Evolutionary conservation across 2,888 invertebrate species (phyloP).

Genomic region (Orthosia incerta): DNA sequence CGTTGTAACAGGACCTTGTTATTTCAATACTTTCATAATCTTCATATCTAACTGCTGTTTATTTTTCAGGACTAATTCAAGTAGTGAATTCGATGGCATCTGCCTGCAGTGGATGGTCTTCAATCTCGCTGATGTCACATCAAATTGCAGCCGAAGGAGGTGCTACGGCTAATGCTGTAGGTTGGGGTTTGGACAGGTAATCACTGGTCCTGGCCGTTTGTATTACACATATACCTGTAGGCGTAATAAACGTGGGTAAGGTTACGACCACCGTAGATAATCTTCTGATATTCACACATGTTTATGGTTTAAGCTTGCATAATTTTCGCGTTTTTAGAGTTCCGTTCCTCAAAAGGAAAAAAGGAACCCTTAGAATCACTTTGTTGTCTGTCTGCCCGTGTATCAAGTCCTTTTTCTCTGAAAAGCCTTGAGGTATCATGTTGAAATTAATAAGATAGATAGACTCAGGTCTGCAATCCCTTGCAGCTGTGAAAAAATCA

Average conservation of each 20-base stretch:
- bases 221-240: not conserved
- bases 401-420: too few species aligned
- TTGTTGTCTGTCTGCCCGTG: too few species aligned
- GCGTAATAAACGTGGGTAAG: not conserved
- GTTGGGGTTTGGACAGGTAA: slow-evolving; percentile 86
- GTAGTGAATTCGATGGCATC: slow-evolving; percentile 80
- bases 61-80: slow-evolving; percentile 78
- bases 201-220: not conserved
- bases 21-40: not conserved
- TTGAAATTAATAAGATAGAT: too few species aligned
- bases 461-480: too few species aligned
- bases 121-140: slow-evolving; percentile 82
- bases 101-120: slow-evolving; percentile 80
- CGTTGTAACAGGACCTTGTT: not conserved
- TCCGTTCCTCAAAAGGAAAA: too few species aligned
- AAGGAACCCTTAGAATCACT: too few species aligned
- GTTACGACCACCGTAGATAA: too few species aligned
- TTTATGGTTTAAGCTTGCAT: not conserved
- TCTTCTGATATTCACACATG: not conserved
- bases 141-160: slow-evolving; percentile 73
- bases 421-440: too few species aligned
- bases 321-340: too few species aligned
- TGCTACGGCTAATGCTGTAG: slow-evolving; percentile 76
- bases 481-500: too few species aligned
- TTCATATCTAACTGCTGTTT: not conserved